Base-by-base conservation (phyloP, 64 coral and sea anemone genomes). In the Pocillopora damicornis region DNA sequence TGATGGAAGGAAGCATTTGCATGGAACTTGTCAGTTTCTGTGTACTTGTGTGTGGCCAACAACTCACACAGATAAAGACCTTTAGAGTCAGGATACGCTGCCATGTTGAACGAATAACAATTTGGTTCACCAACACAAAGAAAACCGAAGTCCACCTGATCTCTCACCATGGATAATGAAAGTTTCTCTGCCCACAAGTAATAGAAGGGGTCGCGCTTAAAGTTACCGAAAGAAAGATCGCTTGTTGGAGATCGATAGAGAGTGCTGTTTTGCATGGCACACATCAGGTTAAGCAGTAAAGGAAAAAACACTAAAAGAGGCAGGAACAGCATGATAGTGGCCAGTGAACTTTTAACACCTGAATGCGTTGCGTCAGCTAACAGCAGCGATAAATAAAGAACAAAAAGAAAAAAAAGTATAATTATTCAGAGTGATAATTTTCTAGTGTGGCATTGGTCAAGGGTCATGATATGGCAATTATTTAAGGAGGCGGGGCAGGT, bases 71-170 rank as follows among this genome's bases (percentile, higher is more conserved):
- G 22, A 60, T 34, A 80, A n/a, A 60, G n/a, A 9, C 78, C 78
- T 12, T 80, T 62, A 1, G 22, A 62, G 59, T 80, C 78, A 60
- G 78, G 78, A 80, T 80, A 61, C 4, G 59, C 78, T 15, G 78
- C 78, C 13, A 80, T 71, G 78, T 80, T 80, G 59, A 80, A 80
- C 59, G 78, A 80, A 63, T 14, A 26, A 34, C 78, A 80, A 0
- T 61, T 80, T 58, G 78, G 78, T 23, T 80, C 78, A 80, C 22
- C 20, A 11, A 80, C n/a, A 60, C 59, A 80, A 15, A 15, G 13
- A 26, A 61, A 80, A 30, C 22, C 35, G 23, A 13, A 76, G 38
- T 76, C 74, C 30, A 30, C 30, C 30, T 30, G 30, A 30, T 30
- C 30, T 30, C 30, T 30, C 30, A 30, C 30, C 30, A 30, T 30